Base-by-base conservation (phyloP, 1,140 invertebrate species). In the Linepithema humile region DNA sequence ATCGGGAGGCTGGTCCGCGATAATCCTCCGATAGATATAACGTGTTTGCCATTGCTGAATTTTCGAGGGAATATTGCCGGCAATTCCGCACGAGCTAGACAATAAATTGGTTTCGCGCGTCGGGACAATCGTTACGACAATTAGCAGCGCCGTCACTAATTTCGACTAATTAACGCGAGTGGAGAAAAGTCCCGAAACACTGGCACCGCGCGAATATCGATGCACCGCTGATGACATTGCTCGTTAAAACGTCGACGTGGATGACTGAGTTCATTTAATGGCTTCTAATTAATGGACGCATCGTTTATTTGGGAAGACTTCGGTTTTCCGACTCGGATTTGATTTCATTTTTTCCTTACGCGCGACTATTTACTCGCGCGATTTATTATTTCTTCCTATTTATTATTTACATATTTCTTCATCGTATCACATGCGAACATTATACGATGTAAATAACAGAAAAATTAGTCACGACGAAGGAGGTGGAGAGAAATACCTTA, bases 81-180 rank as follows among this genome's bases (percentile, higher is more conserved):
- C 70, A 69, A 83, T 83, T 60, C 50, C 29, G 59, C 17, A 26
- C 57, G 67, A 40, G 70, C 40, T 59, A 84, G 70, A 88, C 87
- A 88, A 88, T 88, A 88, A 88, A 88, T 88, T 86, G 83, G 86
- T 88, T 88, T 88, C 87, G 84, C 87, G 73, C 84, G 55, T 64
- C 67, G 60, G 65, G 55, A 88, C 86, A 88, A 88, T 88, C 57
- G 59, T 23, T 62, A 74, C 78, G 86, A 89, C 84, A 89, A 89
- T 89, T 88, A 86, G 80, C 87, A 86, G 29, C 73, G 73, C 50
- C 88, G 80, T 74, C 84, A 70, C 84, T 89, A 88, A 89, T 89
- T 88, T 60, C 84, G 73, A 89, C 84, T 89, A 88, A 89, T 89
- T 89, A 89, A 89, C 55, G 74, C 55, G 80, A 64, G 60, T 29